These are phyloP conservation scores for Zoanthus sansibaricus DNA, from an alignment of 92 coral and sea anemone genomes.

Conservation along the genomic window DNA sequence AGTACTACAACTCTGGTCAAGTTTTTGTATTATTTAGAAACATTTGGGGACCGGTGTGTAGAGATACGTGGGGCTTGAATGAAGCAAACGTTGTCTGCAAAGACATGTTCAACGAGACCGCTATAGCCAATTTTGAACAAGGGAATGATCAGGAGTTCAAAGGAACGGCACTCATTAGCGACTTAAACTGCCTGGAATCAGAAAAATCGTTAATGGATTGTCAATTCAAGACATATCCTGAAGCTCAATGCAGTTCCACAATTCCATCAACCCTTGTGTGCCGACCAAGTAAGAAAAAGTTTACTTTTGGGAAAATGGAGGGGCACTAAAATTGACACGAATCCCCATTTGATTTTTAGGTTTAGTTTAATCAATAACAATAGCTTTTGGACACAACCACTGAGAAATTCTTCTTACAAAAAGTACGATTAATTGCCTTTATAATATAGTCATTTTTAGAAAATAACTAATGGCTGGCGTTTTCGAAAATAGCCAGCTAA, in stretches of 20 bases:
- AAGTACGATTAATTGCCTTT: too few relatives aligned
- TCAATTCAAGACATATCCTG: background rate
- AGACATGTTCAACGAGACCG: background rate
- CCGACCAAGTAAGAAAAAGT: background rate
- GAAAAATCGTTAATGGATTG: background rate
- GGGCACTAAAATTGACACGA: too few relatives aligned
- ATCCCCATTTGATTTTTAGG: too few relatives aligned
- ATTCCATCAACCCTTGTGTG: background rate
- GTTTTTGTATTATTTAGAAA: background rate
- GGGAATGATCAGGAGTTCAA: background rate
- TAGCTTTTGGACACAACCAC: too few relatives aligned
- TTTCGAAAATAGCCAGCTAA: too few relatives aligned
- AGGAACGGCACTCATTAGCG: background rate
- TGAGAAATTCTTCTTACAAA: too few relatives aligned
- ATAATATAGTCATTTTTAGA: too few relatives aligned
- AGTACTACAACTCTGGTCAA: background rate
- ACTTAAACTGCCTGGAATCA: background rate
- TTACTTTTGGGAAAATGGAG: too few relatives aligned
- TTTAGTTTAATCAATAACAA: too few relatives aligned
- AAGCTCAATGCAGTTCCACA: background rate
- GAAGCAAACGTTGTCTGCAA: slow-evolving; percentile 17
- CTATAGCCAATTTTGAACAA: background rate
- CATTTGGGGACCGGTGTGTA: background rate
- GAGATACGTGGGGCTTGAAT: background rate
- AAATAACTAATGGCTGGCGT: too few relatives aligned